Evolutionary conservation across 2,797 vertebrate genomes (phyloP), one percentile per base, ranked within the genome.

Genomic region (Falco berigora): DNA sequence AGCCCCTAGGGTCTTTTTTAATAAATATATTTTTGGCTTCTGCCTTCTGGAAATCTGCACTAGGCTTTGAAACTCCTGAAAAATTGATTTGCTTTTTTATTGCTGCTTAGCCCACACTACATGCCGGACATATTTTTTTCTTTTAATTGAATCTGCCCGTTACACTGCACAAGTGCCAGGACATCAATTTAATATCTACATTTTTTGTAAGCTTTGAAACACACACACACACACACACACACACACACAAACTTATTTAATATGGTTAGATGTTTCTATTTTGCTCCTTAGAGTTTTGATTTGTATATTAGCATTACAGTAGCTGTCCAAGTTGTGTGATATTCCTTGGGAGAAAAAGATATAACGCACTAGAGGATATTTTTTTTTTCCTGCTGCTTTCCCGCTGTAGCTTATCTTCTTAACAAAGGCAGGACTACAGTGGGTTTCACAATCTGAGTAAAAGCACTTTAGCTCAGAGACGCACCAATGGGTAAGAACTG

Each of bases 21-120:
- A 92, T 96, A 94, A 92, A 96, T 92, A 91, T 86, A 96, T 94
- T 95, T 96, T 96, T 95, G 93, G 94, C 71, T 96, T 93, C 73
- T 94, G 92, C 93, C 93, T 94, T 93, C 80, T 90, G 88, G 92
- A 97, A 94, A 94, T 90, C 72, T 89, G 86, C 73, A 87, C 78
- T 71, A 91, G 86, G 77, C 78, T 95, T 94, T 95, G 85, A 88
- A 97, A 96, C 71, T 93, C 92, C 92, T 88, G 93, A 87, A 96
- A 96, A 93, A 96, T 88, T 94, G 92, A 94, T 96, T 97, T 96
- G 88, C 64, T 92, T 96, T 97, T 95, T 96, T 96, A 95, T 93
- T 96, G 94, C 95, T 96, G 94, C 81, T 95, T 86, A 85, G 84
- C 78, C 87, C 79, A 74, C 75, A 74, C 88, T 76, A 79, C 68